Percentiles rank a stretch among this genome's conserved stretches.
Evolutionary conservation across 2,888 invertebrate genomes (phyloP).

Genomic region (Pediacus dermestoides): DNA sequence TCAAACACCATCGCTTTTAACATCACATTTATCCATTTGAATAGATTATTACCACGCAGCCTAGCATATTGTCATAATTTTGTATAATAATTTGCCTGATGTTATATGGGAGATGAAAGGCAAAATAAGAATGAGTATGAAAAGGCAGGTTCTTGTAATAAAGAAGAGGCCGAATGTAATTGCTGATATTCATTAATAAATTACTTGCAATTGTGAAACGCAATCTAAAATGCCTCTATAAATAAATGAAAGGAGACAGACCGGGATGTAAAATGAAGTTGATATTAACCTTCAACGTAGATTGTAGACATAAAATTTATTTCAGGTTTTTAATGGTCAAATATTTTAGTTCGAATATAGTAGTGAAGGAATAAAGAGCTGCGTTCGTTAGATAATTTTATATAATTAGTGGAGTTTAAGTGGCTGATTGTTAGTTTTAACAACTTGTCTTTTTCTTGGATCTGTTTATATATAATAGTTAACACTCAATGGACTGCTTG

Average conservation of each 20-base stretch:
- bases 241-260: constrained; percentile 38
- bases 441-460: constrained; percentile 20
- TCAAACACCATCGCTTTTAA: too few species aligned
- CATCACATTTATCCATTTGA: too few species aligned
- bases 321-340: constrained; percentile 42
- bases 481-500: constrained; percentile 20
- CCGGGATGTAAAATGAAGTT: constrained; percentile 39
- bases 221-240: constrained; percentile 35
- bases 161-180: constrained; percentile 30
- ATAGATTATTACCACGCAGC: too few species aligned
- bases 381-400: constrained; percentile 31
- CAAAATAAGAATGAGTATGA: constrained; percentile 3
- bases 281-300: constrained; percentile 42
- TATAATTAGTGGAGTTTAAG: constrained; percentile 29
- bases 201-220: constrained; percentile 35
- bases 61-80: too few species aligned
- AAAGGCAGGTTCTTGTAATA: constrained; percentile 17
- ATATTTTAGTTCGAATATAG: constrained; percentile 39
- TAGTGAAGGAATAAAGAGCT: constrained; percentile 37
- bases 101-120: not conserved
- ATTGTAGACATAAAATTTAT: constrained; percentile 43
- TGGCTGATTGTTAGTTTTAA: constrained; percentile 23
- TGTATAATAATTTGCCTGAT: too few species aligned
- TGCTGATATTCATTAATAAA: constrained; percentile 37
- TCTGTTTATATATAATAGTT: not conserved